Conservation (phyloP, 2,113 vertebrate species). For the Chloropsis hardwickii region DNA sequence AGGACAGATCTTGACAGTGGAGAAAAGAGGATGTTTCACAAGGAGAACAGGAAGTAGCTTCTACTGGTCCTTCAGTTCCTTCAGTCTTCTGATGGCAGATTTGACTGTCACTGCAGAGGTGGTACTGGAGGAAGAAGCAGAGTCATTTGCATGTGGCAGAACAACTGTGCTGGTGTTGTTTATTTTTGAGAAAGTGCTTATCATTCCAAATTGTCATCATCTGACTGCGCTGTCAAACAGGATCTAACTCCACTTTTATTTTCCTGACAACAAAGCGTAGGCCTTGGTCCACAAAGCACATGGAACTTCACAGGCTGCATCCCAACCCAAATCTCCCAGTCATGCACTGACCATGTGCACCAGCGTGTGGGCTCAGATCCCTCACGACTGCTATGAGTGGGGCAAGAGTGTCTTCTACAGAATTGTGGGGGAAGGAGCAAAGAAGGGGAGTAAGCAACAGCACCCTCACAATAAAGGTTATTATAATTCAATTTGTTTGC, state of each 20-base stretch:
- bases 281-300: not conserved
- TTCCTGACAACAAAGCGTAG: not conserved
- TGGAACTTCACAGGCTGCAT: not conserved
- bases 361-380: accelerated
- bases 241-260: not conserved
- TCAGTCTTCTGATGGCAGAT: slow-evolving; percentile 97
- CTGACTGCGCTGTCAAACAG: not conserved
- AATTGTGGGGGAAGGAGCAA: not conserved
- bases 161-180: not conserved
- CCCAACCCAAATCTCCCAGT: not conserved
- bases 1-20: not conserved
- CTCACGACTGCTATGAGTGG: accelerated
- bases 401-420: not conserved
- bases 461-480: not conserved
- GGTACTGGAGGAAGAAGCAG: slow-evolving; percentile 80
- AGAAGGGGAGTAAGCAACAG: not conserved
- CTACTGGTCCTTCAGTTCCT: slow-evolving; percentile 98
- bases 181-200: not conserved
- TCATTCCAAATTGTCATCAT: not conserved
- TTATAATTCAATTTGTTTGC: accelerated
- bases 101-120: slow-evolving; percentile 98
- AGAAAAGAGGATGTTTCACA: not conserved
- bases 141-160: not conserved
- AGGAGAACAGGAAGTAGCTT: not conserved
- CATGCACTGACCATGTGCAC: accelerated